Conservation (phyloP, 2,113 vertebrate species). For the Stercorarius parasiticus region DNA sequence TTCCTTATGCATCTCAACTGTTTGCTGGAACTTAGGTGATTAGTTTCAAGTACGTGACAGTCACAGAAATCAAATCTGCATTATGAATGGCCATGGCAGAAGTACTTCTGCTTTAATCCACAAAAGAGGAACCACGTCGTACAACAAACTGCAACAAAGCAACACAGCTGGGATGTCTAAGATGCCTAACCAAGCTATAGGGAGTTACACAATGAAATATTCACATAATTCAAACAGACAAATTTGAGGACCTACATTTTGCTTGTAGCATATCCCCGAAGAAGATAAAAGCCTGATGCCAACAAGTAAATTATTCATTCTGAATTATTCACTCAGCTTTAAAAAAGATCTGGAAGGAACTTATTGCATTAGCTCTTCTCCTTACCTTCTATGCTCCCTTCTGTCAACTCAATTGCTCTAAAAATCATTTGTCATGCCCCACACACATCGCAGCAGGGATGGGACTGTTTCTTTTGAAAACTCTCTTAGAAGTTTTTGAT, state of each 20-base stretch:
- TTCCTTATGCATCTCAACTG: background rate
- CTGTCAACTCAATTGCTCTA: background rate
- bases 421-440: background rate
- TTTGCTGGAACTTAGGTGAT: background rate
- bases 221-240: background rate
- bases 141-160: background rate
- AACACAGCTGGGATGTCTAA: background rate
- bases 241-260: background rate
- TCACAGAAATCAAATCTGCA: background rate
- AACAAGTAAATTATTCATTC: conserved; percentile 28
- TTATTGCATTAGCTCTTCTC: background rate
- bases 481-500: background rate
- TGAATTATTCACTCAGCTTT: conserved; percentile 2
- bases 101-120: background rate
- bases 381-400: background rate
- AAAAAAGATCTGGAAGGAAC: background rate
- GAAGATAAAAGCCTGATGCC: conserved; percentile 26
- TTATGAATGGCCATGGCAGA: background rate
- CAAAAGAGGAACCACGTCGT: background rate
- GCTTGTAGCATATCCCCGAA: background rate
- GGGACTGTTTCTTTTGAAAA: background rate
- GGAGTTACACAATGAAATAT: background rate
- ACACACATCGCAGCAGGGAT: background rate
- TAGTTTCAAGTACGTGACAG: background rate
- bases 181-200: background rate